Conservation (phyloP, 2,888 invertebrate species). For the Caenorhabditis sp. region DNA sequence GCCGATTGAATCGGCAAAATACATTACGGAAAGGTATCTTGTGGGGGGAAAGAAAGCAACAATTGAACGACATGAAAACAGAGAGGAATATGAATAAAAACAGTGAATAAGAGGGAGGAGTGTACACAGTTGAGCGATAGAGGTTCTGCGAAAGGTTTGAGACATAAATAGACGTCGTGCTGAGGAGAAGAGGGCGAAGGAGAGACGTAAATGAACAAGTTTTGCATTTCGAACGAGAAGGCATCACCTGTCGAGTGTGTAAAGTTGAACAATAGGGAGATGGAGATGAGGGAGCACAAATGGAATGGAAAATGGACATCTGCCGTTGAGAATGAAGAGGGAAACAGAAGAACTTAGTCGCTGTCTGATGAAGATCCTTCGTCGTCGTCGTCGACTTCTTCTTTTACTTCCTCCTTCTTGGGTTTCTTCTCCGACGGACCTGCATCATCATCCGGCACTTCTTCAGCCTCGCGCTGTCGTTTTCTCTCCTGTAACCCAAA, state of each 20-base stretch:
- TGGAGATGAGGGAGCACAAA: conserved; percentile 14
- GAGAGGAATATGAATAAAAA: conserved; percentile 33
- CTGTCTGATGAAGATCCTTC: conserved; percentile 23
- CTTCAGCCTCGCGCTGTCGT: conserved; percentile 84
- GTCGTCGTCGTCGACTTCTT: conserved; percentile 9
- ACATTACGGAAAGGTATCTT: conserved; percentile 17
- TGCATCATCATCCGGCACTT: conserved; percentile 35
- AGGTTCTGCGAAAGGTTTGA: conserved; percentile 34
- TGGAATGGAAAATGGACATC: conserved; percentile 19
- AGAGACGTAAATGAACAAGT: conserved; percentile 43
- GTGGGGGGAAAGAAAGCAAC: conserved; percentile 19
- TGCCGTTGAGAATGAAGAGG: background rate
- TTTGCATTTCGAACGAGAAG: conserved; percentile 55
- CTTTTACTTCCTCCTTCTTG: conserved; percentile 11
- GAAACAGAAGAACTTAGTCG: conserved; percentile 1
- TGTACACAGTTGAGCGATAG: conserved; percentile 53
- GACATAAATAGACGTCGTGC: conserved; percentile 33
- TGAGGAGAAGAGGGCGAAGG: conserved; percentile 11
- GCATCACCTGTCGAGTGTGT: conserved; percentile 39
- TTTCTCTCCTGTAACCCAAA: conserved; percentile 36
- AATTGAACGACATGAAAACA: conserved; percentile 33
- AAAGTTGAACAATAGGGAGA: conserved; percentile 4
- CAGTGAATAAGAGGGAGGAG: conserved; percentile 10
- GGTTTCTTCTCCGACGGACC: conserved; percentile 24
- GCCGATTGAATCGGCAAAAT: conserved; percentile 43